Percentiles rank a stretch among this genome's conserved stretches.
Evolutionary conservation across 2,888 invertebrate species (phyloP).

Genomic region (Hyposoter dolosus): DNA sequence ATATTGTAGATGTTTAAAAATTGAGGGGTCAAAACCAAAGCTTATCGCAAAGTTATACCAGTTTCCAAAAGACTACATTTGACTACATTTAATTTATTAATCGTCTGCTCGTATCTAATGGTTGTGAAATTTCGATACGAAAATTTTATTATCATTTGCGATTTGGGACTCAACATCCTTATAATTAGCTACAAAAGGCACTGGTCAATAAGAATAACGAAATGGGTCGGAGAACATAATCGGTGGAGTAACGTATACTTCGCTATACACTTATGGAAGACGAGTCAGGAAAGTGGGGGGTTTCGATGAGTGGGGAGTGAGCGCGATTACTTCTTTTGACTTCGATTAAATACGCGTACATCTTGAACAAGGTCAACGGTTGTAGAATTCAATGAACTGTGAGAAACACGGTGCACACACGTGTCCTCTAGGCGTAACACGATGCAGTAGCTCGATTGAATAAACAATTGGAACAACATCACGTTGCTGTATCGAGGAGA

Average conservation of each 20-base stretch:
- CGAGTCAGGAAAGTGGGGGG: neutral
- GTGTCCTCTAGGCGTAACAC: constrained; percentile 3
- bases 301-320: neutral
- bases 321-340: constrained; percentile 1
- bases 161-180: too few relatives aligned
- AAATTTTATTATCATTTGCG: too few relatives aligned
- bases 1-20: too few relatives aligned
- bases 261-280: neutral
- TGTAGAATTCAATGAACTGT: constrained; percentile 10
- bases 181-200: neutral
- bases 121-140: too few relatives aligned
- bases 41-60: too few relatives aligned
- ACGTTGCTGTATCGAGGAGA: neutral
- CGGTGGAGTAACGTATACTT: neutral
- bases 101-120: too few relatives aligned
- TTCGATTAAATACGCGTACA: neutral
- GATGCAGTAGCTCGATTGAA: constrained; percentile 24
- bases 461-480: constrained; percentile 36
- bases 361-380: constrained; percentile 22
- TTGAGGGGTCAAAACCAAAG: too few relatives aligned
- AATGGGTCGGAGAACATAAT: neutral
- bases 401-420: constrained; percentile 11
- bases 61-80: too few relatives aligned
- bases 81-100: too few relatives aligned
- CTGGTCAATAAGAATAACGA: neutral